Evolutionary conservation across 1,140 invertebrate genomes (phyloP), one percentile per base, ranked within the genome.

Genomic region (Hesperophylax magnus): DNA sequence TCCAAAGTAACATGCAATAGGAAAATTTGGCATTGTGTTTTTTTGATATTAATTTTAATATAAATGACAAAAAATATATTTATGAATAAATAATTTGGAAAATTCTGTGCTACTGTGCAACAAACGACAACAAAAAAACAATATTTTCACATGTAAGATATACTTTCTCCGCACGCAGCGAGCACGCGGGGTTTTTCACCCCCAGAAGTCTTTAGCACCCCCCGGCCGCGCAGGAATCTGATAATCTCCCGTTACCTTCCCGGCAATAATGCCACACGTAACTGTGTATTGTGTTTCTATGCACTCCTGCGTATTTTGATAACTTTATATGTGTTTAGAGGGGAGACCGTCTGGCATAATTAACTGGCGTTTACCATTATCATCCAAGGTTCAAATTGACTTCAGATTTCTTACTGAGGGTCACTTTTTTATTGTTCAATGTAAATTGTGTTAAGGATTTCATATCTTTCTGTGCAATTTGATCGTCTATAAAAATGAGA

Each of bases 211-310:
- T 60, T 60, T 60, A 20, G n/a, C 18, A 60, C n/a, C 56, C 54
- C 56, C 22, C n/a, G 22, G 18, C 56, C 18, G 56, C 22, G 22
- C n/a, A 60, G 56, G 56, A 60, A 60, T 60, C 56, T 60, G 56
- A 60, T 20, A 60, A 60, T 20, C n/a, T 11, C 56, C n/a, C 54
- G 17, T 58, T 14, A 58, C 54, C 17, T n/a, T 15, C 20, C 20
- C 17, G 54, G 54, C 20, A 58, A 58, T 58, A 60, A 60, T 60
- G 18, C n/a, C n/a, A n/a, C n/a, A 60, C 56, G 56, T 60, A 60
- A 60, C 56, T 60, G 8, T 34, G 34, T 34, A 34, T 34, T 34
- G 4, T 34, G 34, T 6, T 2, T 34, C 34, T 6, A 34, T 34
- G 11, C n/a, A 20, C 18, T 15, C 20, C 7, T 15, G 54, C 54